These are phyloP conservation scores for Calidris pygmaea DNA, from an alignment of 2,113 vertebrate genomes.

Conservation along the genomic window DNA sequence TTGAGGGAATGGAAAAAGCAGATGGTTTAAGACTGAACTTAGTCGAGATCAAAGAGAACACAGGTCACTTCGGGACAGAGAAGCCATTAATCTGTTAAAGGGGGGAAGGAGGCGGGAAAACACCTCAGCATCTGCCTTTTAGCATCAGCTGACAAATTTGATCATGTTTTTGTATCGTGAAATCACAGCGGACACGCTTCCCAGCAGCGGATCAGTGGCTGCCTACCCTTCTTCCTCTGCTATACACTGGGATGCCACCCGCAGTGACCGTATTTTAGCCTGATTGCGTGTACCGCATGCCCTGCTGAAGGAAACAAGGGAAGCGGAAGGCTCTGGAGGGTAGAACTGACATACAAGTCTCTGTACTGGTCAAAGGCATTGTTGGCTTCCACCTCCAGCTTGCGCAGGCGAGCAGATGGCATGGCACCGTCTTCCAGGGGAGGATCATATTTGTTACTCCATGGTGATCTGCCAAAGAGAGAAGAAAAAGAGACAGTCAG, in stretches of 20 bases:
- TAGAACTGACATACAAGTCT: conserved; percentile 87
- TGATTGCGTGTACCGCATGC: fast-evolving
- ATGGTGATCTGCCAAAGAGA: conserved; percentile 85
- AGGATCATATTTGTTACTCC: conserved; percentile 99
- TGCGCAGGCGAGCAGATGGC: conserved; percentile 95
- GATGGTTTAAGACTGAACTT: neutral
- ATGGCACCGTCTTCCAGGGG: conserved; percentile 98
- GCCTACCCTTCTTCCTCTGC: neutral
- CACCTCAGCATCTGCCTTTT: conserved; percentile 13
- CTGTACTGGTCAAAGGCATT: conserved; percentile 99
- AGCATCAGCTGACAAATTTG: neutral
- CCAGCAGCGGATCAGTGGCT: neutral
- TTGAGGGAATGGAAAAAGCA: conserved; percentile 2
- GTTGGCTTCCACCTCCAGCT: conserved; percentile 98
- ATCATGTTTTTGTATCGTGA: neutral
- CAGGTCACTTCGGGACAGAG: conserved; percentile 33
- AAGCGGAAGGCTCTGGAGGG: neutral
- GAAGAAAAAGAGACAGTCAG: neutral
- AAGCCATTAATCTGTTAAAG: neutral
- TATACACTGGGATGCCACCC: neutral
- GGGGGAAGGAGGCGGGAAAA: neutral
- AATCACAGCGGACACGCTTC: neutral
- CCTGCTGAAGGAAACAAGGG: neutral
- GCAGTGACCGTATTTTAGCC: neutral
- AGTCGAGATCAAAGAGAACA: neutral